phyloP scores from a whole-genome alignment of 2,888 invertebrate species.

The Enoplolaimus lenunculus region DNA sequence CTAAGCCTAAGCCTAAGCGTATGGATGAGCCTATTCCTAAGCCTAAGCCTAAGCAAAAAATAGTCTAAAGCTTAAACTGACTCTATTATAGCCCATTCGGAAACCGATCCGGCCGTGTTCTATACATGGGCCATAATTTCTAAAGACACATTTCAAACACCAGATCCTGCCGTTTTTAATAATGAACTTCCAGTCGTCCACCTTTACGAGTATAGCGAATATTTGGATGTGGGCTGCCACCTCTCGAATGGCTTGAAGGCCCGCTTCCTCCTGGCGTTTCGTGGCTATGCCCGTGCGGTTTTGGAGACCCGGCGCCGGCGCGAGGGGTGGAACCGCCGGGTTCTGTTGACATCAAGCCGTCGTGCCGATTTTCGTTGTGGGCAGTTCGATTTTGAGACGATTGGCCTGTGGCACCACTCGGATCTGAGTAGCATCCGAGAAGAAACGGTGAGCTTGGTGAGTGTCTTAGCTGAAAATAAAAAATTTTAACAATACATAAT shows the following conservation, averaged over 20 bases:
- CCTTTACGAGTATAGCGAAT: conserved; percentile 5
- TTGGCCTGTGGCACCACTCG: background rate
- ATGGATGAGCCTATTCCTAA: no score
- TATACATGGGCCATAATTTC: no score
- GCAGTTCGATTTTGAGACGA: background rate
- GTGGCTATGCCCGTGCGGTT: background rate
- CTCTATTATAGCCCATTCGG: no score
- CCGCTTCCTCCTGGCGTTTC: background rate
- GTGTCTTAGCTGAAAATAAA: background rate
- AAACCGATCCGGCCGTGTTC: no score
- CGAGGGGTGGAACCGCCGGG: no score
- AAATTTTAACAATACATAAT: no score
- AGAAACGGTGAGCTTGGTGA: conserved; percentile 14
- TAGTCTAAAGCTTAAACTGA: no score
- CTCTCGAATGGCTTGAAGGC: no score
- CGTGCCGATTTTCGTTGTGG: background rate
- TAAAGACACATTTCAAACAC: no score
- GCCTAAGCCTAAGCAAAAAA: no score
- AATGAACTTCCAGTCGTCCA: conserved; percentile 11
- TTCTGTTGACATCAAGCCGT: background rate
- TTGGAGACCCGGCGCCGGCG: background rate
- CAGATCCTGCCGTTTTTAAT: no score
- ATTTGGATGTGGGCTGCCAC: conserved; percentile 8
- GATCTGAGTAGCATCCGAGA: background rate
- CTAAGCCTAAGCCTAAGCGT: no score